A percentile compares a stretch with the other conserved stretches of the same genome.
These are phyloP conservation scores for Trichogramma pretiosum DNA, from an alignment of 1,140 invertebrate genomes.

Conservation along the genomic window DNA sequence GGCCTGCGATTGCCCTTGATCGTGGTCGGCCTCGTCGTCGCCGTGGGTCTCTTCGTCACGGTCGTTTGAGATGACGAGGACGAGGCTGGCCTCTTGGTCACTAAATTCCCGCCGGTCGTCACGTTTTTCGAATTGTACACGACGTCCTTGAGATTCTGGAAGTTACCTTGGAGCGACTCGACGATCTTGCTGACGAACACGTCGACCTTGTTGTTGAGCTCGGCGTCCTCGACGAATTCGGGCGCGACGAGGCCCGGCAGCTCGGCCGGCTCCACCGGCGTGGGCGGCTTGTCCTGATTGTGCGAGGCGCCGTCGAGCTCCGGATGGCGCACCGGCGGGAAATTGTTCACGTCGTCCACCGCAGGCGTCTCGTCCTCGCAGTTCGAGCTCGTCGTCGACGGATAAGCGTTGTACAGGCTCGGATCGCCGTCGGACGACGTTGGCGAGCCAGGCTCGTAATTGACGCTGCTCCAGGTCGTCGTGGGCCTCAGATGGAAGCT, in stretches of 20 bases:
- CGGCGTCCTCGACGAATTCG: constrained; percentile 62
- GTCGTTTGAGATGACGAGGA: no score
- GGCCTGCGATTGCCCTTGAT: no score
- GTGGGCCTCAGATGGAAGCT: constrained; percentile 33
- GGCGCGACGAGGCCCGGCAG: constrained; percentile 63
- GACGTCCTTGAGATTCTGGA: constrained; percentile 68
- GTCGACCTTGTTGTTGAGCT: constrained; percentile 68
- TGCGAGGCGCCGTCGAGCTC: constrained; percentile 63
- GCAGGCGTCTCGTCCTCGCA: constrained; percentile 44
- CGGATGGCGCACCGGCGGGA: constrained; percentile 74
- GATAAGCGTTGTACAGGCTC: constrained; percentile 13
- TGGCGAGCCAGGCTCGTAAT: no score
- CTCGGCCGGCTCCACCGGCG: constrained; percentile 38
- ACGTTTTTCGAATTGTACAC: constrained; percentile 54
- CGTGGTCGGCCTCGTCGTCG: constrained; percentile 26
- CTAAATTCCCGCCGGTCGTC: constrained; percentile 17
- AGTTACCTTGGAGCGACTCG: constrained; percentile 69
- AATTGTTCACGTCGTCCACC: constrained; percentile 64
- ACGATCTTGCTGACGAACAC: constrained; percentile 74
- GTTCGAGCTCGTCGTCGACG: constrained; percentile 19
- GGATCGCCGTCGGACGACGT: constrained; percentile 16
- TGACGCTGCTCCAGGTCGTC: constrained; percentile 14
- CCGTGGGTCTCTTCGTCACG: constrained; percentile 28
- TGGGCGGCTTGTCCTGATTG: constrained; percentile 41
- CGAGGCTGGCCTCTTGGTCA: constrained; percentile 31